Evolutionary conservation across 35 echinoderm and acorn worm species (phyloP).

Genomic region (Strongylocentrotus purpuratus): DNA sequence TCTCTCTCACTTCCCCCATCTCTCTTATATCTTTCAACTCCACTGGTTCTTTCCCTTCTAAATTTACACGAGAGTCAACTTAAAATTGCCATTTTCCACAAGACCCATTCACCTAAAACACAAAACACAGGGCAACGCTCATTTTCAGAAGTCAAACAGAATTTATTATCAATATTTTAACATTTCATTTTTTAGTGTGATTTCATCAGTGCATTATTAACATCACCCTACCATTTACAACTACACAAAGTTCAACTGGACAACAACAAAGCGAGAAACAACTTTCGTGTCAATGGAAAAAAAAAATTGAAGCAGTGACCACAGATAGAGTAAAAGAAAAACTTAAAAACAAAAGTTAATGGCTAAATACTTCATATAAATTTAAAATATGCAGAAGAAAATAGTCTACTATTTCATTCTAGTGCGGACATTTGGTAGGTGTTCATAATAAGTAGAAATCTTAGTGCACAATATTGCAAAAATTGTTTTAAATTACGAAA

Average conservation of each 20-base stretch:
- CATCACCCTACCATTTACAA: constrained; percentile 48
- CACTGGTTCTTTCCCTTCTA: no score
- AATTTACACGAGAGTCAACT: no score
- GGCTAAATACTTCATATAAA: not conserved
- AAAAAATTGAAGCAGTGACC: constrained; percentile 18
- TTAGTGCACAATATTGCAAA: constrained; percentile 11
- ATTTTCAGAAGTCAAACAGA: constrained; percentile 54
- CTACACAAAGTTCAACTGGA: constrained; percentile 38
- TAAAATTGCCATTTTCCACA: no score
- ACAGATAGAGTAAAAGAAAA: not conserved
- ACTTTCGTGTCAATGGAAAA: constrained; percentile 50
- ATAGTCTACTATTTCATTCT: not conserved
- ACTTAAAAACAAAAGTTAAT: not conserved
- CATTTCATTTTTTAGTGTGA: constrained; percentile 49
- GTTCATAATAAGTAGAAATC: not conserved
- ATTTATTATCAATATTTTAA: constrained; percentile 53
- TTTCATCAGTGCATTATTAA: constrained; percentile 55
- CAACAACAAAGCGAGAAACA: constrained; percentile 39
- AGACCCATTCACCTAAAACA: no score
- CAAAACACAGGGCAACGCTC: not conserved
- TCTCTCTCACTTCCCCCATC: no score
- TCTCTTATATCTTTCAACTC: no score
- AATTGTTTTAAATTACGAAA: not conserved
- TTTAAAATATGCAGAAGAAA: constrained; percentile 6
- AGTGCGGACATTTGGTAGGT: constrained; percentile 15